Conservation (phyloP, 2,888 invertebrate species). For the Epinotia nisella region DNA sequence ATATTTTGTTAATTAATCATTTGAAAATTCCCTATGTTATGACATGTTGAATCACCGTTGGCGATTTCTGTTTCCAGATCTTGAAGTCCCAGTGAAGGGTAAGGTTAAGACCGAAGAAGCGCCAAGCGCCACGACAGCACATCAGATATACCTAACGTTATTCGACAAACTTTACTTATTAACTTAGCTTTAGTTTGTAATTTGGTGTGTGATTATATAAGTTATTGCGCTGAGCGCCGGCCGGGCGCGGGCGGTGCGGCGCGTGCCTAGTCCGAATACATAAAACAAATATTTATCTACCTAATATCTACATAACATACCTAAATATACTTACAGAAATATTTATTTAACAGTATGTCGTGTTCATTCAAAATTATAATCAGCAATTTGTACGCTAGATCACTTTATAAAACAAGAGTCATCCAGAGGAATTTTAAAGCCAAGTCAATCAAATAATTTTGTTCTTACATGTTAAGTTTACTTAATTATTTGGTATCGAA, state of each 20-base stretch:
- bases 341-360: slow-evolving; percentile 78
- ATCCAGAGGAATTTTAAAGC: slow-evolving; percentile 31
- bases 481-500: background rate
- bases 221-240: slow-evolving; percentile 80
- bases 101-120: slow-evolving; percentile 60
- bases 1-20: slow-evolving; percentile 5
- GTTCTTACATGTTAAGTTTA: slow-evolving; percentile 10
- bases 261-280: slow-evolving; percentile 83
- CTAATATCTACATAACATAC: slow-evolving; percentile 72
- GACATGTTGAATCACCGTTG: slow-evolving; percentile 29
- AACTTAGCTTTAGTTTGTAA: slow-evolving; percentile 77
- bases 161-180: slow-evolving; percentile 77
- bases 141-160: slow-evolving; percentile 70
- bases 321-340: slow-evolving; percentile 63
- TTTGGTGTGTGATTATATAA: slow-evolving; percentile 83
- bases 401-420: slow-evolving; percentile 14
- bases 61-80: slow-evolving; percentile 70
- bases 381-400: slow-evolving; percentile 34
- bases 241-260: slow-evolving; percentile 65
- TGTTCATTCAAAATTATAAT: slow-evolving; percentile 63
- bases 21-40: background rate
- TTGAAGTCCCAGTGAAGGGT: slow-evolving; percentile 70
- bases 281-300: slow-evolving; percentile 80
- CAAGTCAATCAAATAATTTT: slow-evolving; percentile 25
- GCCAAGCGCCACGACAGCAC: slow-evolving; percentile 71